Conservation (phyloP, 2,113 vertebrate genomes). For the Ranitomeya variabilis region DNA sequence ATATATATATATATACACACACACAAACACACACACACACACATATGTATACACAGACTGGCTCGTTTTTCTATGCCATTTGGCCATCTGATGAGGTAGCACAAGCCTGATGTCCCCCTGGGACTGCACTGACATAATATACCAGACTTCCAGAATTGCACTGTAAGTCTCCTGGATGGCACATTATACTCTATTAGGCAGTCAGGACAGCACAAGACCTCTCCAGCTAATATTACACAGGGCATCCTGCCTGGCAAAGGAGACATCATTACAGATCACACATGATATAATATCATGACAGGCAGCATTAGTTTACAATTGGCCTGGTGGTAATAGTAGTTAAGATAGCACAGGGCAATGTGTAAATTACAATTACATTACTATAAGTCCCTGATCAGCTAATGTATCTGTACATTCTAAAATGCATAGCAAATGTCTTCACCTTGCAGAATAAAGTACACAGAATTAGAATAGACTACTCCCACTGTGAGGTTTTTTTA, state of each 20-base stretch:
- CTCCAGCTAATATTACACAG: background rate
- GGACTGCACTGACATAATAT: background rate
- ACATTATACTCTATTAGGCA: slow-evolving; percentile 1
- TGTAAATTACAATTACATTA: background rate
- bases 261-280: background rate
- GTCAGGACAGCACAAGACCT: background rate
- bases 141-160: background rate
- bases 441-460: background rate
- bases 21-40: background rate
- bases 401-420: background rate
- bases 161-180: background rate
- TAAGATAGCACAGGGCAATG: background rate
- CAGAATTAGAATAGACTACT: background rate
- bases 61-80: background rate
- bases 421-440: background rate
- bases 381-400: background rate
- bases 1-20: background rate
- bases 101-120: background rate
- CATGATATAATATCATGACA: background rate
- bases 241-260: slow-evolving; percentile 16
- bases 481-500: too few species aligned
- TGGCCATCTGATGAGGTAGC: background rate
- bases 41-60: too few species aligned
- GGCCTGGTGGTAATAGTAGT: background rate
- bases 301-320: background rate